These are phyloP conservation scores for Hylomyscus alleni DNA, from an alignment of 2,797 vertebrate genomes.

Conservation along the genomic window DNA sequence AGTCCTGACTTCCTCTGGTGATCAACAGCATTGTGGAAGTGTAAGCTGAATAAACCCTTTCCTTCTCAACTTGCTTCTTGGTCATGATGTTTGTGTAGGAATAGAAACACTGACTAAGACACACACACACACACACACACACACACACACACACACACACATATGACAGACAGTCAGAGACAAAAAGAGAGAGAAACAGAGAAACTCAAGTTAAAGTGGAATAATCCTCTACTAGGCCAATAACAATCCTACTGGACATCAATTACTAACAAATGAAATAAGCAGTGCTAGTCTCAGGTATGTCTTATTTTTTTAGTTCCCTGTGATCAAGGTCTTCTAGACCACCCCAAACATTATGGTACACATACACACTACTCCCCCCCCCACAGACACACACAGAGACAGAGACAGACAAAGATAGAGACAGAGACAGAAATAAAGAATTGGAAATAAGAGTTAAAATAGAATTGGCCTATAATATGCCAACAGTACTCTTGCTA, in stretches of 20 bases:
- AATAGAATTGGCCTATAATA: background rate
- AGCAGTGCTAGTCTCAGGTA: background rate
- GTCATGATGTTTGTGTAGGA: no score
- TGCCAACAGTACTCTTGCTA: background rate
- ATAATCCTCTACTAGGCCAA: background rate
- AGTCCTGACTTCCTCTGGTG: no score
- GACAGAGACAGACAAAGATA: background rate
- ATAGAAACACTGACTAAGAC: no score
- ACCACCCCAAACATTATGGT: background rate
- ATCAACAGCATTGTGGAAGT: no score
- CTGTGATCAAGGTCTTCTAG: background rate
- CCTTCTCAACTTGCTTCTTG: no score
- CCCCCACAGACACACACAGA: background rate
- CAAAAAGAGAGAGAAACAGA: background rate
- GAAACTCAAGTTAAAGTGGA: background rate
- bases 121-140: no score
- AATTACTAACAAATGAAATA: background rate
- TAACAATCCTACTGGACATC: no score
- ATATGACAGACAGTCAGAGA: no score
- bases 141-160: no score
- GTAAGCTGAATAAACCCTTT: no score
- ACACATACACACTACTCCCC: no score
- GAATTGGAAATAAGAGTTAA: background rate
- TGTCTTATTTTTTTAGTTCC: background rate
- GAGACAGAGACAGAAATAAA: background rate